Evolutionary conservation across 2,888 invertebrate genomes (phyloP), one percentile per base, ranked within the genome.

Genomic region (Beris chalybata): DNA sequence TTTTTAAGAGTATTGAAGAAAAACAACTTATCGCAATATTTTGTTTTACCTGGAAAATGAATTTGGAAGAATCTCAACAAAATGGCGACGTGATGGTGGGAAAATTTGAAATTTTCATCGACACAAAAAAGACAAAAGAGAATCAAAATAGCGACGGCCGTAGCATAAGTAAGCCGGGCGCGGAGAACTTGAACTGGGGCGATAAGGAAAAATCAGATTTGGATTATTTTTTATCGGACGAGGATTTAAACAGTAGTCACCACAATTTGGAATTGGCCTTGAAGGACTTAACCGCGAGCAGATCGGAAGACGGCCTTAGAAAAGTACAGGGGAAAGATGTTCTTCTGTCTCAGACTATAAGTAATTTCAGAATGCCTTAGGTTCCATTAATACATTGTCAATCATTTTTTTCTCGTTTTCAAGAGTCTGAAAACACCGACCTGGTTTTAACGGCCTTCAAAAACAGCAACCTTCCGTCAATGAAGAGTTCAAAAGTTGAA

Each of bases 301-400:
- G 7, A 4, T 12, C 12, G n/a, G 63, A 38, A 1, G 29, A 31
- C 9, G 44, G 43, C 43, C 6, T 53, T 15, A 29, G 30, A 2
- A 54, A 55, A n/a, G 13, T 55, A n/a, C 29, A 55, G 45, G 64
- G 54, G 4, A 29, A 32, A 12, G 64, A 64, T 43, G 64, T 55
- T 9, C n/a, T 64, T 7, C 32, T 64, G 15, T 54, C 64, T 13
- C 53, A 64, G 30, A 31, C 64, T 7, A 44, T 64, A 64, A 64
- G 64, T 64, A 64, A 45, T 43, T 45, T 53, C 31, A 12, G 31
- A 30, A 54, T 22, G 12, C 4, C 13, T 4, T 9, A 3, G 22
- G 9, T 15, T 52, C 4, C 13, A 11, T 15, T 52, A 15, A 52
- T 4, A 11, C 2, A 15, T 11, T 52, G 3, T 52, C 7, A 15